Evolutionary conservation across 2,888 invertebrate species (phyloP).

Genomic region (Eupithecia vulgata): DNA sequence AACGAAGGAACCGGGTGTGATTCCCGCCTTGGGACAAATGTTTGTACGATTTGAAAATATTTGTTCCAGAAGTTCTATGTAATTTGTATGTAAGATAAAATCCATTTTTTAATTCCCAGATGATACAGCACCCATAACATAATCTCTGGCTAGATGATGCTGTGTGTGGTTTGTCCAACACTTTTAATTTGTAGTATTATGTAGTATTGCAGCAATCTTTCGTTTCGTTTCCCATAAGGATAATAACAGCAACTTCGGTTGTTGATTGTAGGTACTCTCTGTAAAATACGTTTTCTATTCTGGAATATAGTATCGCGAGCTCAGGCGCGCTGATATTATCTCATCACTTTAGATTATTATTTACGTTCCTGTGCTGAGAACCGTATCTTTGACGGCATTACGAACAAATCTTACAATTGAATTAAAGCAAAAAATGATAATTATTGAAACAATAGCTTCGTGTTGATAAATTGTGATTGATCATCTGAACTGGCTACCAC

Average conservation of each 20-base stretch:
- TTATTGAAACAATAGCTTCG: constrained; percentile 31
- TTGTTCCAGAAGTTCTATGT: too few species aligned
- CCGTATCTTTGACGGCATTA: constrained; percentile 12
- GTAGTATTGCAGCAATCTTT: neutral
- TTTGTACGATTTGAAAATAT: too few species aligned
- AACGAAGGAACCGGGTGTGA: neutral
- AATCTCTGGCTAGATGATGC: too few species aligned
- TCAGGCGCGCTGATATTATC: constrained; percentile 7
- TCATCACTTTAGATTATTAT: constrained; percentile 10
- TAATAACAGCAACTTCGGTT: neutral
- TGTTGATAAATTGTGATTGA: constrained; percentile 28
- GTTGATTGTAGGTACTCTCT: neutral
- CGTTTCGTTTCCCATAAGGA: neutral
- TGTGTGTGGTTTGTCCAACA: too few species aligned
- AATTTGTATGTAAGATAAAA: too few species aligned
- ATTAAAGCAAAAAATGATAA: constrained; percentile 12
- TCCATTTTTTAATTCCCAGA: too few species aligned
- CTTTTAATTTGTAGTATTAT: too few species aligned
- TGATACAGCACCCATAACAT: too few species aligned
- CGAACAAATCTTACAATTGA: constrained; percentile 7
- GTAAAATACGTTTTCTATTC: constrained; percentile 4
- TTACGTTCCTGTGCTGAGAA: constrained; percentile 4
- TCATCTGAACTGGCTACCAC: constrained; percentile 15
- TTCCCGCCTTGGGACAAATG: too few species aligned
- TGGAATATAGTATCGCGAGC: constrained; percentile 7